These are phyloP conservation scores for Urocyon cinereoargenteus DNA, from an alignment of 2,797 vertebrate genomes.

Conservation along the genomic window DNA sequence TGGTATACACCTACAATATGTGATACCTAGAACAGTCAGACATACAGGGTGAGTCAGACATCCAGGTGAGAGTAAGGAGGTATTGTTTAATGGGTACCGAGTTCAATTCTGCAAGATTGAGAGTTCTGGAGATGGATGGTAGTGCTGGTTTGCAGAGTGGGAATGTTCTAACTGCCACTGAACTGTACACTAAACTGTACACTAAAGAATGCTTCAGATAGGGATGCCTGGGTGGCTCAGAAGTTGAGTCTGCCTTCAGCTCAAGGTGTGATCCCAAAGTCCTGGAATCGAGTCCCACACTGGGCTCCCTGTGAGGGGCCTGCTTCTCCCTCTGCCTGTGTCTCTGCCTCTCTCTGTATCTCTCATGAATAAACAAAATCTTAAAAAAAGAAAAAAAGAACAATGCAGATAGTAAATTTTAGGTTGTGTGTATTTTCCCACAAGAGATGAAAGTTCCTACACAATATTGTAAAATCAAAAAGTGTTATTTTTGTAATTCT, in stretches of 20 bases:
- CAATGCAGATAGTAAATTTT: background rate
- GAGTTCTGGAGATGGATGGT: background rate
- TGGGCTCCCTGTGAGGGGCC: too few relatives aligned
- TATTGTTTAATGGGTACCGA: background rate
- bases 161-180: background rate
- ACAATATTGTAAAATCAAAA: slow-evolving; percentile 23
- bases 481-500: slow-evolving; percentile 8
- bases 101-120: slow-evolving; percentile 4
- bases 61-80: fast-evolving
- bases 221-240: too few relatives aligned
- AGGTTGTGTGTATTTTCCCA: slow-evolving; percentile 11
- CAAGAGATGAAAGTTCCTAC: background rate
- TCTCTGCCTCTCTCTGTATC: too few relatives aligned
- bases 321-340: too few relatives aligned
- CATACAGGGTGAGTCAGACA: background rate
- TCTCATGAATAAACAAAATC: too few relatives aligned
- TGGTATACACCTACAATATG: background rate
- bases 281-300: too few relatives aligned
- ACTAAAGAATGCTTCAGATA: background rate
- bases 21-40: background rate
- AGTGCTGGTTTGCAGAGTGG: background rate
- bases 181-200: background rate
- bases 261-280: too few relatives aligned
- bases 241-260: too few relatives aligned
- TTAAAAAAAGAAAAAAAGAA: too few relatives aligned